A percentile compares a stretch with the other conserved stretches of the same genome.
Conservation (phyloP, 2,888 invertebrate species). For the Tortrix viridana region DNA sequence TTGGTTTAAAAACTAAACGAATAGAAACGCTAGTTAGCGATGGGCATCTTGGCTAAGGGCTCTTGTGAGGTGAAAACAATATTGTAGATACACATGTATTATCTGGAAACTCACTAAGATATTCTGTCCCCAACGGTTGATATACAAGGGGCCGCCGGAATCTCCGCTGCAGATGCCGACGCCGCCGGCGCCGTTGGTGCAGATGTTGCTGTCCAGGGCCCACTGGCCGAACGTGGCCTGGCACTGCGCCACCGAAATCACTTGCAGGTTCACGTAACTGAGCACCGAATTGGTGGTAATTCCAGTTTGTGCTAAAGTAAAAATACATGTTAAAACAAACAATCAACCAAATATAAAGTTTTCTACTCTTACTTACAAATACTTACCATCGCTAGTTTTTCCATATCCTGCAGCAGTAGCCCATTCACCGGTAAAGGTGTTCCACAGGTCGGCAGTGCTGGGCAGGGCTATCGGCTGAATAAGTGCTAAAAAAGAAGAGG, state of each 20-base stretch:
- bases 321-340: not conserved
- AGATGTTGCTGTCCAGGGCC: slow-evolving; percentile 46
- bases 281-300: slow-evolving; percentile 21
- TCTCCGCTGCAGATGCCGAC: slow-evolving; percentile 62
- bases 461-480: slow-evolving; percentile 38
- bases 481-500: slow-evolving; percentile 14
- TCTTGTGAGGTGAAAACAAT: too few species aligned
- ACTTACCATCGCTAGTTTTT: slow-evolving; percentile 32
- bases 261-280: slow-evolving; percentile 36
- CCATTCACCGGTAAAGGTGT: slow-evolving; percentile 28
- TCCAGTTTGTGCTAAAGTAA: slow-evolving; percentile 31
- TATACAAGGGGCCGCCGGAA: slow-evolving; percentile 57
- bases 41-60: too few species aligned
- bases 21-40: too few species aligned
- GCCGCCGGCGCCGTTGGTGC: slow-evolving; percentile 58
- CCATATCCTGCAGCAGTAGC: slow-evolving; percentile 39
- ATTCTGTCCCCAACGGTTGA: slow-evolving; percentile 22
- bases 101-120: slow-evolving; percentile 26
- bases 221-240: slow-evolving; percentile 28
- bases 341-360: not conserved
- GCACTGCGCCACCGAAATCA: slow-evolving; percentile 35
- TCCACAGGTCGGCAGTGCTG: slow-evolving; percentile 6
- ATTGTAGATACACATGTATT: too few species aligned
- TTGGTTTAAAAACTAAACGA: too few species aligned
- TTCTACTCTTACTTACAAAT: not conserved